Evolutionary conservation across 2,797 vertebrate genomes (phyloP).

Genomic region (Sparidentex hasta): DNA sequence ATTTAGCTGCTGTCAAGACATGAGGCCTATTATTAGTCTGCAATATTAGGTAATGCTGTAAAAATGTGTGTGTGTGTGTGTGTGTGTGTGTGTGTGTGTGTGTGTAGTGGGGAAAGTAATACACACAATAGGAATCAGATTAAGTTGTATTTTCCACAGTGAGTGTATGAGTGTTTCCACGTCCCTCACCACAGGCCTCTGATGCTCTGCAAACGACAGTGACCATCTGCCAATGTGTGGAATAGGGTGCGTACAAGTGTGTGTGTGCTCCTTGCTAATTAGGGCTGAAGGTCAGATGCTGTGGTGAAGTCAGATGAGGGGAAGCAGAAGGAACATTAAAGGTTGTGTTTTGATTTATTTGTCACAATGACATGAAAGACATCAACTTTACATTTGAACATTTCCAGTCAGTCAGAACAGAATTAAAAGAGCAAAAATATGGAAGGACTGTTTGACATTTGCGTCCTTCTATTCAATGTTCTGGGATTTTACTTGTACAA

Average conservation of each 20-base stretch:
- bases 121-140: constrained; percentile 55
- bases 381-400: not conserved
- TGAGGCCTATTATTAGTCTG: constrained; percentile 72
- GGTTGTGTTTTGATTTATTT: not conserved
- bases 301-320: constrained; percentile 4
- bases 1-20: constrained; percentile 77
- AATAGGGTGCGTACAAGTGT: constrained; percentile 1
- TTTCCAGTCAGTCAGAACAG: not conserved
- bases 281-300: constrained; percentile 37
- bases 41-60: constrained; percentile 55
- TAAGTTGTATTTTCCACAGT: constrained; percentile 80
- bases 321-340: not conserved
- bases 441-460: not conserved
- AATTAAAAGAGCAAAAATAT: not conserved
- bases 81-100: constrained; percentile 4
- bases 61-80: constrained; percentile 32
- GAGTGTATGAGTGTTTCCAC: constrained; percentile 37
- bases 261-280: constrained; percentile 17
- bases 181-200: constrained; percentile 36
- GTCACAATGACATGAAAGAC: not conserved
- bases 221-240: constrained; percentile 51
- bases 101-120: not conserved
- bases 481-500: not conserved
- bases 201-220: constrained; percentile 68
- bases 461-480: not conserved